Evolutionary conservation across 2,797 vertebrate genomes (phyloP).

Genomic region (Sebastes vulpes): DNA sequence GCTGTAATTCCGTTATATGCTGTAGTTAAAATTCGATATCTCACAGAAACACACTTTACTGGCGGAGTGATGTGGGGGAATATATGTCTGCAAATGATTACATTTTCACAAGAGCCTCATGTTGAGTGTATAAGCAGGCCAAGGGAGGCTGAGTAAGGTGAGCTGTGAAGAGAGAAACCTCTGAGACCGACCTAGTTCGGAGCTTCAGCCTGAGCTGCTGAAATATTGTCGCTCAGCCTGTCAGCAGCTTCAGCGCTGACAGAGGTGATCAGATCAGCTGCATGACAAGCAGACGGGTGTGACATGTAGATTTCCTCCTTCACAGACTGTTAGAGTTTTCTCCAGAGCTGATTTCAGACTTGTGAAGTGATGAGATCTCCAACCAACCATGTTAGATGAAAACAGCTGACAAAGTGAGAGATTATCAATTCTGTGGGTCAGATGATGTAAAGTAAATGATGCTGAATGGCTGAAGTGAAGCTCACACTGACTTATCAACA

Average conservation of each 20-base stretch:
- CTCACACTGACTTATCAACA: too few species aligned
- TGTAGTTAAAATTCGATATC: background rate
- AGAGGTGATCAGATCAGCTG: background rate
- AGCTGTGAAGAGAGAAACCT: background rate
- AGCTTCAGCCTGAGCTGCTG: background rate
- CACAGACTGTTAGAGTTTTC: background rate
- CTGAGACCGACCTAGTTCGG: background rate
- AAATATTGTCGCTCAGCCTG: background rate
- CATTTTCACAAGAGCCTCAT: background rate
- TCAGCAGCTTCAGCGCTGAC: background rate
- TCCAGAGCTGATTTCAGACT: background rate
- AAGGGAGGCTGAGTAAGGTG: background rate
- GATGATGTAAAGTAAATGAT: too few species aligned
- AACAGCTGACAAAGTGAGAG: too few species aligned
- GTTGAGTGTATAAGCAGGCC: background rate
- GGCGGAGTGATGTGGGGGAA: background rate
- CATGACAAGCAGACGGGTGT: background rate
- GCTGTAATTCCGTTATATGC: background rate
- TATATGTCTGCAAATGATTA: background rate
- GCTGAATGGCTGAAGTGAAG: too few species aligned
- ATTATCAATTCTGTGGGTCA: too few species aligned
- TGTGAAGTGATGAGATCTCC: too few species aligned
- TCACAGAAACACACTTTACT: background rate
- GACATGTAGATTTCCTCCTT: too few species aligned
- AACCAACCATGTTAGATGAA: too few species aligned